Conservation (phyloP, 2,888 invertebrate species). For the Cantharis nigra region DNA sequence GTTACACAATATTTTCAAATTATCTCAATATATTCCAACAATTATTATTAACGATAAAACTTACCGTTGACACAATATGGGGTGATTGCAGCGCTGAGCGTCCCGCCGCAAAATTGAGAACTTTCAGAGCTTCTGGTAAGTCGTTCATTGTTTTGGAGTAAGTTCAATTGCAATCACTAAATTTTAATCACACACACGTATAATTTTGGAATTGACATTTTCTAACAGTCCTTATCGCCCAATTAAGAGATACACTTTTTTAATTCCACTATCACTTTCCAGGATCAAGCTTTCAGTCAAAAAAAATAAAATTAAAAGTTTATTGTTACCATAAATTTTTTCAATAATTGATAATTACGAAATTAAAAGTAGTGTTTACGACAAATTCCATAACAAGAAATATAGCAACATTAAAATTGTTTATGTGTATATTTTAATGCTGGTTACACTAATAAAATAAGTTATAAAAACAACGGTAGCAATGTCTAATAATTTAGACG, state of each 20-base stretch:
- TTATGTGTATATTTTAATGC: constrained; percentile 25
- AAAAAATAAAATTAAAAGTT: background rate
- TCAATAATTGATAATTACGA: constrained; percentile 9
- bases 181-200: background rate
- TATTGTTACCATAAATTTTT: background rate
- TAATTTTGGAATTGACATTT: background rate
- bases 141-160: constrained; percentile 41
- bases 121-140: constrained; percentile 44
- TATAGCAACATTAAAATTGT: constrained; percentile 17
- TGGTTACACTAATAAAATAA: constrained; percentile 22
- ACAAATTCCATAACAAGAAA: constrained; percentile 20
- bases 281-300: background rate
- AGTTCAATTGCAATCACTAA: background rate
- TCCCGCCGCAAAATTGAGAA: constrained; percentile 42
- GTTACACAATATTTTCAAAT: background rate
- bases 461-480: constrained; percentile 15
- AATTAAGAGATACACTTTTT: background rate
- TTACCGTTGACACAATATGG: constrained; percentile 40
- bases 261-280: background rate
- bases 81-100: constrained; percentile 34
- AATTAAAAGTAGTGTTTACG: constrained; percentile 16
- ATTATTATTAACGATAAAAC: constrained; percentile 12
- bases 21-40: background rate
- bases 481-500: constrained; percentile 16
- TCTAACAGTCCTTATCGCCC: background rate